Percentiles rank a stretch among this genome's conserved stretches.
Conservation (phyloP, 2,888 invertebrate genomes). For the Acanthosepion esculentum region DNA sequence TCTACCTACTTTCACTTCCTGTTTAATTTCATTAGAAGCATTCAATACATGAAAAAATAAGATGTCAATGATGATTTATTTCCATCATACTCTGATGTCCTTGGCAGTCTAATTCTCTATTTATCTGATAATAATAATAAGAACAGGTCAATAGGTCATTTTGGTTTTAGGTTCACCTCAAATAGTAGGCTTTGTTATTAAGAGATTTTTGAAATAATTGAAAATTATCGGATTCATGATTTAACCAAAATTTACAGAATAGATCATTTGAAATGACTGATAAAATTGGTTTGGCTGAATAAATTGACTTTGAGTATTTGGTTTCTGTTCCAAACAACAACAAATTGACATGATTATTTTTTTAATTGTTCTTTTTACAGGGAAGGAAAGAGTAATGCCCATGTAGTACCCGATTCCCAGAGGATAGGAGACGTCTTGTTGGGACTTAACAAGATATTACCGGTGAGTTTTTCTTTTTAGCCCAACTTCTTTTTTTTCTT, state of each 20-base stretch:
- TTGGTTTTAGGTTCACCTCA: neutral
- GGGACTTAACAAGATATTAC: conserved; percentile 39
- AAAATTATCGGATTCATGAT: neutral
- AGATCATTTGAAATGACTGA: no score
- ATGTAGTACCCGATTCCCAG: conserved; percentile 78
- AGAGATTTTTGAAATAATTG: neutral
- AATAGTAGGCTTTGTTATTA: neutral
- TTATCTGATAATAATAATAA: no score
- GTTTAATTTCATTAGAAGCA: neutral
- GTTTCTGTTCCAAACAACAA: no score
- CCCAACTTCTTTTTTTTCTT: neutral
- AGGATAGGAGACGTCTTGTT: conserved; percentile 82
- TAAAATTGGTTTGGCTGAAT: no score
- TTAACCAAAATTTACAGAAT: no score
- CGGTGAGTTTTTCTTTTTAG: neutral
- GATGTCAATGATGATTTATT: neutral
- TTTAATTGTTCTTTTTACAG: conserved; percentile 51
- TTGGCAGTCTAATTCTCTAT: neutral
- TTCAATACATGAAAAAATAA: neutral
- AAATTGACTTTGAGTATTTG: no score
- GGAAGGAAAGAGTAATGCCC: conserved; percentile 80
- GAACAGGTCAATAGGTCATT: neutral
- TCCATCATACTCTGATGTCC: no score
- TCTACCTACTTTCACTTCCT: neutral
- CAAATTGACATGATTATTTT: no score